phyloP scores from a whole-genome alignment of 64 coral and sea anemone genomes.

The Acropora yongei region DNA sequence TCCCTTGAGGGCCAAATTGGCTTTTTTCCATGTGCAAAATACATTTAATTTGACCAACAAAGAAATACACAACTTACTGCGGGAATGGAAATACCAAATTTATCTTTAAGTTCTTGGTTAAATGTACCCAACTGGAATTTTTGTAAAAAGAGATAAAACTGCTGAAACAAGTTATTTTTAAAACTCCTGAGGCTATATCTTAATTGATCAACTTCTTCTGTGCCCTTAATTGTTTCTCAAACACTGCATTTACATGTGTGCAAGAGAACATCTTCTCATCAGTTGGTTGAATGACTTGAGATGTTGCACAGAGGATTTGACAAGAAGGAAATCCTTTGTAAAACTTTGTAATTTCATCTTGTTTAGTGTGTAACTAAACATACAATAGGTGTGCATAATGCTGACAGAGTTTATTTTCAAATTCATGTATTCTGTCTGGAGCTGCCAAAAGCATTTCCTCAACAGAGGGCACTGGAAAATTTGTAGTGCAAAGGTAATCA shows the following conservation, averaged over 20 bases:
- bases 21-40: constrained; percentile 19
- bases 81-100: constrained; percentile 47
- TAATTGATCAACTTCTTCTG: constrained; percentile 15
- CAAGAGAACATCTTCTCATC: constrained; percentile 42
- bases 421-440: not conserved
- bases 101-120: constrained; percentile 48
- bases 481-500: not conserved
- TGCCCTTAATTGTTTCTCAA: constrained; percentile 13
- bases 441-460: too few relatives aligned
- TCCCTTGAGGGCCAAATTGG: too few relatives aligned
- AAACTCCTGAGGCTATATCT: constrained; percentile 18
- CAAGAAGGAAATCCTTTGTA: constrained; percentile 38
- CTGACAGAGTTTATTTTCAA: not conserved
- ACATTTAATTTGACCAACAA: constrained; percentile 55
- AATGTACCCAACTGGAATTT: constrained; percentile 16
- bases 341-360: constrained; percentile 26
- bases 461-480: not conserved
- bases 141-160: constrained; percentile 61
- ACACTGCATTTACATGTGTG: constrained; percentile 28
- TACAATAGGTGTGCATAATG: not conserved
- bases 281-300: constrained; percentile 27
- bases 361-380: constrained; percentile 16
- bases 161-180: constrained; percentile 48
- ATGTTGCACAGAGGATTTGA: constrained; percentile 18
- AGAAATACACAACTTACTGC: constrained; percentile 47